These are phyloP conservation scores for Delichon dasypus DNA, from an alignment of 2,797 vertebrate species.

Conservation along the genomic window DNA sequence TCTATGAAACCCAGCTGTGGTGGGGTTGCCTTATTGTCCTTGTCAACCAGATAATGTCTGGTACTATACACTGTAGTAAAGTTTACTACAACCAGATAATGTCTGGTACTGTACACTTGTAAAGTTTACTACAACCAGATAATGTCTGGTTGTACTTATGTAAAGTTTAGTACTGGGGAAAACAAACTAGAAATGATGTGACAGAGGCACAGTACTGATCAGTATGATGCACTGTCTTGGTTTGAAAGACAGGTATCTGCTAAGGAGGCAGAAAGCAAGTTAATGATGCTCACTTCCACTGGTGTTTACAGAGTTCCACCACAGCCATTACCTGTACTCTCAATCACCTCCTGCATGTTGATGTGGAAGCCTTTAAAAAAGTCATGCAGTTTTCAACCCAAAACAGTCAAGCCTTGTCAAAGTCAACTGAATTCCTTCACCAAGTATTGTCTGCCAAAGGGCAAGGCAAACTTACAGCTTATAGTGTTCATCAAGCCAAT, in stretches of 20 bases:
- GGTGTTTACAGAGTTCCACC: not conserved
- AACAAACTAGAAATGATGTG: not conserved
- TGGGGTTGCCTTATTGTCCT: not conserved
- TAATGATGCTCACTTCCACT: not conserved
- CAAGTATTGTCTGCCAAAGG: not conserved
- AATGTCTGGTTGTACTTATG: fast-evolving
- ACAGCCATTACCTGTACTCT: not conserved
- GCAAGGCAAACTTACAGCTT: not conserved
- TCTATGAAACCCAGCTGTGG: not conserved
- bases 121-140: not conserved
- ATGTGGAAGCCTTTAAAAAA: not conserved
- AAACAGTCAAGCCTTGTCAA: not conserved
- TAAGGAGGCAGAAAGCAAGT: not conserved
- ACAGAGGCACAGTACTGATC: not conserved
- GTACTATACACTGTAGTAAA: fast-evolving
- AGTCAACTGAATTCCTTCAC: not conserved
- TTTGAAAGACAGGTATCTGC: not conserved
- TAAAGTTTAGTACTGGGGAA: not conserved
- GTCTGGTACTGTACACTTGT: fast-evolving
- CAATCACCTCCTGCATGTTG: not conserved
- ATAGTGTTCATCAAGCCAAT: not conserved
- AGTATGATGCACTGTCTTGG: not conserved
- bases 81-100: not conserved
- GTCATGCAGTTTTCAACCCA: not conserved
- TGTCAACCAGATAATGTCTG: not conserved